A percentile compares a stretch with the other conserved stretches of the same genome.
Conservation (phyloP, 2,113 vertebrate species). For the Salvelinus alpinus region DNA sequence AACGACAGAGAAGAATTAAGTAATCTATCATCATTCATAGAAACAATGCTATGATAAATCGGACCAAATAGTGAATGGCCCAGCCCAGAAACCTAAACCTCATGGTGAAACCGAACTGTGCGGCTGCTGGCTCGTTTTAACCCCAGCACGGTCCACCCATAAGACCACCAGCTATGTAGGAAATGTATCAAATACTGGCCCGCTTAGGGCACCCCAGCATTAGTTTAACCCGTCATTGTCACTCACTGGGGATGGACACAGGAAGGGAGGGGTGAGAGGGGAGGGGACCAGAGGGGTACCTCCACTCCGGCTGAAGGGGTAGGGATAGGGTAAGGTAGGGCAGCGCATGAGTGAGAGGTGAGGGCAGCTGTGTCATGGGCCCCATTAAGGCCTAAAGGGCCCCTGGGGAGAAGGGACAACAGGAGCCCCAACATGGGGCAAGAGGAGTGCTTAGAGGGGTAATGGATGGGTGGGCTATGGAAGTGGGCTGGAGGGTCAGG, state of each 20-base stretch:
- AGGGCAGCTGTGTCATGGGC: slow-evolving; percentile 20
- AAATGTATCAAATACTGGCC: slow-evolving; percentile 46
- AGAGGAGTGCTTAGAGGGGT: background rate
- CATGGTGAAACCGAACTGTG: slow-evolving; percentile 12
- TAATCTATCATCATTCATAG: no score
- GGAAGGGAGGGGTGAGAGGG: slow-evolving; percentile 30
- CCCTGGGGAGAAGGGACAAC: background rate
- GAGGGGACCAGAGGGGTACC: slow-evolving; percentile 20
- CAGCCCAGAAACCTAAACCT: slow-evolving; percentile 3
- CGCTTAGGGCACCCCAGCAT: slow-evolving; percentile 44
- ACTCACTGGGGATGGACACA: slow-evolving; percentile 45
- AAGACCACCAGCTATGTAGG: slow-evolving; percentile 28
- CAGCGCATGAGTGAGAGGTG: background rate
- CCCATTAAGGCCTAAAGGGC: background rate
- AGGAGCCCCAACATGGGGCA: background rate
- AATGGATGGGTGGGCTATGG: no score
- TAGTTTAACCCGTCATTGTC: slow-evolving; percentile 69
- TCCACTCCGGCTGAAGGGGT: background rate
- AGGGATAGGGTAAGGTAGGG: slow-evolving; percentile 3
- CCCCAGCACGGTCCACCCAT: slow-evolving; percentile 17
- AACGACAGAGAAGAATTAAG: slow-evolving; percentile 25
- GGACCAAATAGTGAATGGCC: background rate
- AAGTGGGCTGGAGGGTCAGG: slow-evolving; percentile 15
- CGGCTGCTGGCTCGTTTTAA: slow-evolving; percentile 16
- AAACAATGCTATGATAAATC: background rate